Conservation (phyloP, 1,140 invertebrate species). For the Condylostylus longicornis region DNA sequence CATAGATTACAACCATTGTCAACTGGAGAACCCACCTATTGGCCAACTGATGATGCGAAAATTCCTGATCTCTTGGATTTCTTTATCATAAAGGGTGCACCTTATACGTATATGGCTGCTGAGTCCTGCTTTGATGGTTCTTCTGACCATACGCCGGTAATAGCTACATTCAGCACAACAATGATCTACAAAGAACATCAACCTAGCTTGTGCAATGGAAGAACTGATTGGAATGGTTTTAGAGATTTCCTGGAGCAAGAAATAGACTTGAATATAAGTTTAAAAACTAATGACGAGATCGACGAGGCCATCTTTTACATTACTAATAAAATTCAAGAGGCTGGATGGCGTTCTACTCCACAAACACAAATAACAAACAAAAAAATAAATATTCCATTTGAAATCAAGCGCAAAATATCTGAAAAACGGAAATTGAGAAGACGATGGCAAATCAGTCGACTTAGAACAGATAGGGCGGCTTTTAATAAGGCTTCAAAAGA, state of each 20-base stretch:
- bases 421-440: too few species aligned
- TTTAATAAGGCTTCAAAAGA: too few species aligned
- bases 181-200: too few species aligned
- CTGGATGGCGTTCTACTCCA: too few species aligned
- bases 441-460: too few species aligned
- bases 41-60: constrained; percentile 26
- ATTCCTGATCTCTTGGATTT: constrained; percentile 30
- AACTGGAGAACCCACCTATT: constrained; percentile 29
- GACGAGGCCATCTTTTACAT: constrained; percentile 9
- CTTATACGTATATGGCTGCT: constrained; percentile 5
- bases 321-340: constrained; percentile 12
- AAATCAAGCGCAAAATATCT: constrained; percentile 6
- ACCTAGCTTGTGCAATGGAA: too few species aligned
- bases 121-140: constrained; percentile 6
- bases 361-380: too few species aligned
- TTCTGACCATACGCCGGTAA: constrained; percentile 10
- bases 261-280: too few species aligned
- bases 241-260: too few species aligned
- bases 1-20: constrained; percentile 16
- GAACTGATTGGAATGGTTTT: too few species aligned
- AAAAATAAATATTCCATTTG: too few species aligned
- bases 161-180: constrained; percentile 7
- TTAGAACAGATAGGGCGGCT: too few species aligned
- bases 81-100: constrained; percentile 18
- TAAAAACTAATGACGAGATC: constrained; percentile 5